Evolutionary conservation across 92 coral and sea anemone species (phyloP).

Genomic region (Scolanthus callimorphus): DNA sequence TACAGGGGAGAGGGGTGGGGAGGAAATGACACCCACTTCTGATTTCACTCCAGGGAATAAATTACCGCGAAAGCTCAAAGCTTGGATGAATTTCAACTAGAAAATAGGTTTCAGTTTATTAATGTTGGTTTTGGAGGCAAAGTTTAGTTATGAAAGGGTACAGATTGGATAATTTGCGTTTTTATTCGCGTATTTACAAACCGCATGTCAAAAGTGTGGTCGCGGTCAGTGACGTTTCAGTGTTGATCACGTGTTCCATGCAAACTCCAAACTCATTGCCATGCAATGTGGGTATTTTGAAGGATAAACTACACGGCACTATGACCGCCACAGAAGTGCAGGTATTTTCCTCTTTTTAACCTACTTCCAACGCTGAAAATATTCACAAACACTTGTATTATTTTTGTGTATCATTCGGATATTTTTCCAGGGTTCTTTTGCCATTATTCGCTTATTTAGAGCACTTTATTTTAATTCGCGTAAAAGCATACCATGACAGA

Average conservation of each 20-base stretch:
- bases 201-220: slow-evolving; percentile 61
- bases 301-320: slow-evolving; percentile 84
- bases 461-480: slow-evolving; percentile 60
- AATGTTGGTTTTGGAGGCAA: too few relatives aligned
- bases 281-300: slow-evolving; percentile 88
- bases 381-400: slow-evolving; percentile 39
- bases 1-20: slow-evolving; percentile 58
- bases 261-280: slow-evolving; percentile 79
- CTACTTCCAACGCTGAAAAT: slow-evolving; percentile 41
- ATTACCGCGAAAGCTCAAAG: too few relatives aligned
- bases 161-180: background rate
- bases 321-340: slow-evolving; percentile 96
- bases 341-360: slow-evolving; percentile 90
- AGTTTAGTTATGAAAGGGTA: background rate
- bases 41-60: too few relatives aligned
- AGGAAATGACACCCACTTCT: slow-evolving; percentile 38
- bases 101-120: too few relatives aligned
- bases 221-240: slow-evolving; percentile 72
- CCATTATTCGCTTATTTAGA: slow-evolving; percentile 52
- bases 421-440: slow-evolving; percentile 48
- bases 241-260: slow-evolving; percentile 68
- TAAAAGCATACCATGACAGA: slow-evolving; percentile 98
- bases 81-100: too few relatives aligned
- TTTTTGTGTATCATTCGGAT: slow-evolving; percentile 48
- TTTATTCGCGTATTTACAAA: slow-evolving; percentile 3